Conservation (phyloP, 2,113 vertebrate species). For the Podarcis muralis region DNA sequence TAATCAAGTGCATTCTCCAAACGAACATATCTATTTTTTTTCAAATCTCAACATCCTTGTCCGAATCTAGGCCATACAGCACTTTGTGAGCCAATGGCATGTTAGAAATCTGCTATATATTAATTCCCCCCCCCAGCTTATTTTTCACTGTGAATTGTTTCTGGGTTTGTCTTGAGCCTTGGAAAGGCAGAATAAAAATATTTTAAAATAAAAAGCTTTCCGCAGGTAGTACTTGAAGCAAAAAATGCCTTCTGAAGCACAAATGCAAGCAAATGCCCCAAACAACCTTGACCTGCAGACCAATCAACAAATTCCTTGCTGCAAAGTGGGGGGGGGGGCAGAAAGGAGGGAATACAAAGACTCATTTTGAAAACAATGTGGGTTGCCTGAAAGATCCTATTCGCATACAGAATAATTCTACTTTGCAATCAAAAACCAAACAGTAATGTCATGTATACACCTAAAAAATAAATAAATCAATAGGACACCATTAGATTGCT, state of each 20-base stretch:
- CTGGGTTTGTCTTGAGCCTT: background rate
- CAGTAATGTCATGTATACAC: background rate
- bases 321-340: background rate
- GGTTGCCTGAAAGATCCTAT: background rate
- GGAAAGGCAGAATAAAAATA: background rate
- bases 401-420: background rate
- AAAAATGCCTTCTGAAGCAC: background rate
- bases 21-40: background rate
- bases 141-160: background rate
- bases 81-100: background rate
- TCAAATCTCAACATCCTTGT: background rate
- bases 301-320: background rate
- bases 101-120: background rate
- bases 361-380: background rate
- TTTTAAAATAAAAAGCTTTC: background rate
- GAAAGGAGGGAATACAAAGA: too few relatives aligned
- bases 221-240: background rate
- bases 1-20: too few relatives aligned
- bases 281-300: background rate
- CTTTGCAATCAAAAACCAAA: conserved; percentile 8
- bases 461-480: background rate
- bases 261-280: background rate
- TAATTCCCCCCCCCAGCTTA: background rate
- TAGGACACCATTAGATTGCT: background rate
- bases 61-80: background rate